Base-by-base conservation (phyloP, 2,888 invertebrate species). In the Carabus problematicus region DNA sequence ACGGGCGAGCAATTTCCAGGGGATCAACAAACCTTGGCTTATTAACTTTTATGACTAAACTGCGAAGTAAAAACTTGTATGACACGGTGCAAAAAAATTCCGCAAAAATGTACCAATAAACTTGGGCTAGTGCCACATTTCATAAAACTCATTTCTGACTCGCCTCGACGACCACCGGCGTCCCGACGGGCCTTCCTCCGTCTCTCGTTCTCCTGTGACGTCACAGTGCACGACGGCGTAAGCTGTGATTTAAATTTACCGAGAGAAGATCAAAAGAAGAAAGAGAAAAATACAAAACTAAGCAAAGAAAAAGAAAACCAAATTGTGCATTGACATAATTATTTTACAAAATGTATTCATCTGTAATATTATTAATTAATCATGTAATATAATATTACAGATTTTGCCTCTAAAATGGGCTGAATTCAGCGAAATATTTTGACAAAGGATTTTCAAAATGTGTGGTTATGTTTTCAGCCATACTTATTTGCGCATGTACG, bases 21-120 rank as follows among this genome's bases (percentile, higher is more conserved):
- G 77, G 76, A 78, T 78, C 78, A 77, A 78, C 78, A 77, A 77
- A 77, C 75, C 75, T 73, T 72, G 75, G 77, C 77, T 78, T 78
- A 78, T 78, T 78, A 78, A 78, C 77, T 78, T 78, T 78, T 78
- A 78, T 76, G 78, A 77, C 74, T 71, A 73, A 72, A 71, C 73
- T 70, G 74, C 73, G 73, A 72, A 70, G 72, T 71, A 72, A 75
- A 75, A 73, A 75, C 70, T 63, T 71, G 70, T 71, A 68, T 71
- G 70, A 71, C 68, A 71, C 70, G 67, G 64, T 63, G 61, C 61
- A 61, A 68, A 68, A 70, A 68, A 71, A 71, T 63, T 59, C 70
- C 70, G 54, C 70, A 71, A 64, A 71, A 71, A 71, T 71, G 67
- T 71, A 63, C 68, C 67, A 71, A 68, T 71, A 71, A 71, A 71